phyloP scores from a whole-genome alignment of 2,797 vertebrate species.

The Lithobates sylvaticus region DNA sequence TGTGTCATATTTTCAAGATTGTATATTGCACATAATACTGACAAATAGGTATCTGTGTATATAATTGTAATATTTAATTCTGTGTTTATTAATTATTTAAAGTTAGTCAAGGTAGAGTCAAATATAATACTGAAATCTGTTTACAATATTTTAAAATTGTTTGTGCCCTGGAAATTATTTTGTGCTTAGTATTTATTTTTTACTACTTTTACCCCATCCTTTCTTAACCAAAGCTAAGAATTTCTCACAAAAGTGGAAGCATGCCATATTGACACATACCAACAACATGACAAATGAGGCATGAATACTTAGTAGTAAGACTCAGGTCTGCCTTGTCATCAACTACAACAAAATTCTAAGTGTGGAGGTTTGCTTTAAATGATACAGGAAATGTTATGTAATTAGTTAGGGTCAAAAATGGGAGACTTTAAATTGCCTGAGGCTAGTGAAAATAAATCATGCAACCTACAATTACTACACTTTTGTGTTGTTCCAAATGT shows the following conservation, averaged over 20 bases:
- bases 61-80: no score
- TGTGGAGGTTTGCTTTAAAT: constrained; percentile 62
- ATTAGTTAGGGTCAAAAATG: constrained; percentile 69
- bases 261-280: constrained; percentile 37
- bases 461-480: constrained; percentile 51
- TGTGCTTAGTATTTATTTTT: background rate
- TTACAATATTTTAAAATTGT: background rate
- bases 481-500: constrained; percentile 50
- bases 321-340: constrained; percentile 60
- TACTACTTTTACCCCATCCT: background rate
- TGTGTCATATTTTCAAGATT: no score
- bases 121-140: background rate
- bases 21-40: no score
- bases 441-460: constrained; percentile 63
- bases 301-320: constrained; percentile 56
- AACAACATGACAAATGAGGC: constrained; percentile 64
- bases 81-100: background rate
- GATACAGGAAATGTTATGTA: constrained; percentile 67
- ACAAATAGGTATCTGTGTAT: no score
- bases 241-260: background rate
- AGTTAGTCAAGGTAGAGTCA: background rate
- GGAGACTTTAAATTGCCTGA: constrained; percentile 65
- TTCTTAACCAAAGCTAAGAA: constrained; percentile 9
- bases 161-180: background rate
- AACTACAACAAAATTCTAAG: constrained; percentile 58